Percentiles rank a stretch among this genome's conserved stretches.
These are phyloP conservation scores for Cheirogaleus medius DNA, from an alignment of 2,113 vertebrate species.

Conservation along the genomic window DNA sequence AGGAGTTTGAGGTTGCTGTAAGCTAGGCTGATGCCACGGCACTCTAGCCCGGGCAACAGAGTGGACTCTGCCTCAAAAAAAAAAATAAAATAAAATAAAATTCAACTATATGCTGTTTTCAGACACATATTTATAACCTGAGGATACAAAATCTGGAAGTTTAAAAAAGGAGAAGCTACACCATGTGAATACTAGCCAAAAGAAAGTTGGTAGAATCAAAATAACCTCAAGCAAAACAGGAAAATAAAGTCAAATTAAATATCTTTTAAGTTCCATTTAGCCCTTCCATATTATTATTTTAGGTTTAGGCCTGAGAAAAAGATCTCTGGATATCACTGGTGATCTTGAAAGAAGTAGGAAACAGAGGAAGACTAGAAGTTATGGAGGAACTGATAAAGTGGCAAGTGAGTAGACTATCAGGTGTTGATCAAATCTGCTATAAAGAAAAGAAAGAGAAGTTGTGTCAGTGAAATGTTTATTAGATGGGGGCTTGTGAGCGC, in stretches of 20 bases:
- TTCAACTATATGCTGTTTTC: not conserved
- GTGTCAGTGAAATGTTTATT: not conserved
- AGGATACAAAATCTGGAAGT: not conserved
- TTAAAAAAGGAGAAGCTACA: not conserved
- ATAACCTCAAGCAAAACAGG: slow-evolving; percentile 24
- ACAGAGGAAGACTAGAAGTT: not conserved
- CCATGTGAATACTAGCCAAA: not conserved
- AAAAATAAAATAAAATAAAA: too few species aligned
- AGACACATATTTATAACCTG: not conserved
- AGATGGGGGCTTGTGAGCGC: not conserved
- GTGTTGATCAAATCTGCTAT: not conserved
- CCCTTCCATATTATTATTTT: not conserved
- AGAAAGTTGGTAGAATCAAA: not conserved
- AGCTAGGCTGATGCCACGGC: too few species aligned
- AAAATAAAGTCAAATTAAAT: not conserved
- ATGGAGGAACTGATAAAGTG: not conserved
- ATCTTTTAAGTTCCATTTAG: not conserved
- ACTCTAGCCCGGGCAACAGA: too few species aligned
- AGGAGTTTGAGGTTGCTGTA: too few species aligned
- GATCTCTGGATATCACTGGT: not conserved
- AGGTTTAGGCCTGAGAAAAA: not conserved
- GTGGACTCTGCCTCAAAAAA: too few species aligned
- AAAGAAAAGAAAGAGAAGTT: not conserved
- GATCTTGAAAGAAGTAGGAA: not conserved
- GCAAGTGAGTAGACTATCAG: not conserved